Conservation (phyloP, 2,888 invertebrate genomes). For the Agrilus cyanescens region DNA sequence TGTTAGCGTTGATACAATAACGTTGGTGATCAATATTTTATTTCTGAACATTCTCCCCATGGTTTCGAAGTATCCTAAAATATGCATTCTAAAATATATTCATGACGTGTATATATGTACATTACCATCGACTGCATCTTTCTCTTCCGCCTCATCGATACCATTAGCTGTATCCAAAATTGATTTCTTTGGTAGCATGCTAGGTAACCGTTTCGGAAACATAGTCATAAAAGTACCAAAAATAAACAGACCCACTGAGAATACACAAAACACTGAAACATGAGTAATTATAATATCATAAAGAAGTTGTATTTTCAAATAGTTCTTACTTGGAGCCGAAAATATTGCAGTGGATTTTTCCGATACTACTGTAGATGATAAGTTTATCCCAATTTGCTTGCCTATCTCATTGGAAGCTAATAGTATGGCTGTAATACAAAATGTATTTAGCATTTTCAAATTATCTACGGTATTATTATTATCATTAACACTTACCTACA, state of each 20-base stretch:
- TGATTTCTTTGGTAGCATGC: conserved; percentile 41
- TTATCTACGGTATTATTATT: no score
- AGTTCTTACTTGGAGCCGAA: conserved; percentile 19
- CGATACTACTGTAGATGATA: conserved; percentile 23
- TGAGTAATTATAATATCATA: conserved; percentile 11
- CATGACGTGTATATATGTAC: conserved; percentile 10
- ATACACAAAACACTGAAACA: conserved; percentile 40
- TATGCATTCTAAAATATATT: background rate
- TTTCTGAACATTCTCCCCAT: conserved; percentile 42
- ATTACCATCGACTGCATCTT: conserved; percentile 13
- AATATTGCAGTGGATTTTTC: conserved; percentile 18
- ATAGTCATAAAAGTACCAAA: conserved; percentile 40
- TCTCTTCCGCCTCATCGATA: conserved; percentile 13
- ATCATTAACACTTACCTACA: conserved; percentile 33
- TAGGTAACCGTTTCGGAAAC: conserved; percentile 44
- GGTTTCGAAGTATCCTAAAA: conserved; percentile 36
- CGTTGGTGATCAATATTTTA: conserved; percentile 41
- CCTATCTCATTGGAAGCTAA: conserved; percentile 24
- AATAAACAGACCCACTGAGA: conserved; percentile 36
- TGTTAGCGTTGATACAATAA: conserved; percentile 39
- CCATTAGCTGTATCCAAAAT: conserved; percentile 38
- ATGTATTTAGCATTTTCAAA: no score
- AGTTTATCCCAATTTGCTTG: conserved; percentile 26
- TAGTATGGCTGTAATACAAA: conserved; percentile 20
- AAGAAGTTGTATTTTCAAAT: background rate